Evolutionary conservation across 2,888 invertebrate species (phyloP), one percentile per base, ranked within the genome.

Genomic region (Brachyptera putata): DNA sequence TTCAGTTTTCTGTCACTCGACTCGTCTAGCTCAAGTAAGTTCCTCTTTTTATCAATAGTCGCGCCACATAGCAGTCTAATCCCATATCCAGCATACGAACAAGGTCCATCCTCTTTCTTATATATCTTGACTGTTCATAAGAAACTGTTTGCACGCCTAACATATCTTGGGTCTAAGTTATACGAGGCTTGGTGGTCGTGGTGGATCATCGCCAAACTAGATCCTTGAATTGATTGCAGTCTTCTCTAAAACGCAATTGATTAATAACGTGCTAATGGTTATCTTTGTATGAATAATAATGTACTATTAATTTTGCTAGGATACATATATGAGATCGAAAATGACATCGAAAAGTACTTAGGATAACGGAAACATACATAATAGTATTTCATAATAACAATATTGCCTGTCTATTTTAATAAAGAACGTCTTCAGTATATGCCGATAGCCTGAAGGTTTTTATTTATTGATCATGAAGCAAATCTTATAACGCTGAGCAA

Each of bases 361-460:
- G 7, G 24, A 46, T 46, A 21, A 16, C n/a, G 24, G 7, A 16
- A 46, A 13, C 16, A 22, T 24, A n/a, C n/a, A n/a, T 46, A n/a
- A 16, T 46, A 30, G 22, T 46, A 46, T 46, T 46, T 46, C 46
- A 46, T 46, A 41, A 41, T 41, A 18, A 41, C 16, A 41, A 41
- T 41, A 41, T 16, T 41, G 16, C 21, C 16, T 21, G 41, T 18
- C 18, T 16, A 41, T 41, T 41, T 41, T 41, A 41, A 18, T 7
- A 16, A 41, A 41, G 14, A 41, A 41, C 3, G 41, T 41, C n/a
- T 37, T 14, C 14, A 41, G 41, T n/a, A 41, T 4, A 41, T 41
- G 16, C 21, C 21, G 41, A 41, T 41, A 41, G 41, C 41, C 41
- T 13, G 41, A 9, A 41, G 41, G 41, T 7, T 16, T 5, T 16